Evolutionary conservation across 2,113 vertebrate genomes (phyloP), one percentile per base, ranked within the genome.

Genomic region (Uria aalge): DNA sequence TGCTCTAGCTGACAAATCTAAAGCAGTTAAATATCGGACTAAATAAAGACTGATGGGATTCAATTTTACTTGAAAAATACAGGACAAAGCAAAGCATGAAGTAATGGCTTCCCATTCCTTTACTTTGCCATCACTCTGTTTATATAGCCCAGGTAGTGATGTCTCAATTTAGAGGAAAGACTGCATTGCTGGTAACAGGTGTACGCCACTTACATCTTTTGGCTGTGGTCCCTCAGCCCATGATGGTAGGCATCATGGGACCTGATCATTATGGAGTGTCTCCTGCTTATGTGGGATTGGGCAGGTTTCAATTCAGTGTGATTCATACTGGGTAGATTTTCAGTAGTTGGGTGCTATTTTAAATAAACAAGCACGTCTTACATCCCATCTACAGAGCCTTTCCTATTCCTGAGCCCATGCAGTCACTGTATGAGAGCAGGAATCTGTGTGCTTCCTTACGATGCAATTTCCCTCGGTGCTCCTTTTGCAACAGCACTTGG

Each of bases 71-170:
- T 88, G 36, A 88, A 94, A 71, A 64, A 56, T 27, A 34, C 5
- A 47, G 8, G 13, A 29, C 27, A 69, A 73, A 59, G 7, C 6
- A 29, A 90, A 85, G 6, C 11, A 15, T 62, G 57, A 64, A 57
- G 12, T 55, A 79, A 50, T 7, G 8, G 22, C 5, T 83, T 74
- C 53, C 22, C 8, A 6, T 85, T 83, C 19, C 41, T 76, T 68
- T 11, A 26, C 32, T 78, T 85, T 71, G 3, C 15, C 22, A 47
- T 47, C 16, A 53, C 23, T 20, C 12, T 67, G 8, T 71, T 55
- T 60, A 18, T 57, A n/a, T 36, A 78, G 30, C 27, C 38, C 9
- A 3, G 29, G 50, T 7, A 48, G 24, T 0, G 0, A 45, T 13
- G 10, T 43, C 53, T 43, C 29, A 29, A 64, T 90, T 79, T 29